These are phyloP conservation scores for Manduca sexta DNA, from an alignment of 1,140 invertebrate species.

Conservation along the genomic window DNA sequence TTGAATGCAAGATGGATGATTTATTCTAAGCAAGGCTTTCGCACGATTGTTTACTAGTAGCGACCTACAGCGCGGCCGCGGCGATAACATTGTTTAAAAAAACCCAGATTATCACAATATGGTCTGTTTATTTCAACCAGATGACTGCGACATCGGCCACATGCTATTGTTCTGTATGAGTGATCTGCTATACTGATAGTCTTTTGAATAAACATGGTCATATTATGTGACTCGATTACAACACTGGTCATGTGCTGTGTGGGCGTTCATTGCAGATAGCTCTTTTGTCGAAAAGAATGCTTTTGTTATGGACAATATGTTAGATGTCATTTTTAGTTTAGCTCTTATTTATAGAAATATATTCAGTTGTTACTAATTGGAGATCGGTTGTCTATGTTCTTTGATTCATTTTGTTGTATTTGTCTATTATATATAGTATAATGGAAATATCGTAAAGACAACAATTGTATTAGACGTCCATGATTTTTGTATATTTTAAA, in stretches of 20 bases:
- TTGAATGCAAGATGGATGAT: conserved; percentile 2
- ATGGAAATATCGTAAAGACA: too few relatives aligned
- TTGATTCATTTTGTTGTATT: too few relatives aligned
- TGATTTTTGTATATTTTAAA: too few relatives aligned
- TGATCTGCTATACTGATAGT: conserved; percentile 2
- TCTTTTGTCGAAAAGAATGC: too few relatives aligned
- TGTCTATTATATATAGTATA: too few relatives aligned
- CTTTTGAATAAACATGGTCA: conserved; percentile 1
- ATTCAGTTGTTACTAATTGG: too few relatives aligned
- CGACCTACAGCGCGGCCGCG: conserved; percentile 6
- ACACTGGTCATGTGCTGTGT: background rate
- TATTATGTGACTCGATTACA: background rate
- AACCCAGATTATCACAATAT: conserved; percentile 10
- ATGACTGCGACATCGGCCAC: background rate
- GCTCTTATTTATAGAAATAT: too few relatives aligned
- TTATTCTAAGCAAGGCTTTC: conserved; percentile 13
- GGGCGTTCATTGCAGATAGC: background rate
- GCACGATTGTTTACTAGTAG: conserved; percentile 2
- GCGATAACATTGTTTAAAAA: conserved; percentile 17
- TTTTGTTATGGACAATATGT: too few relatives aligned
- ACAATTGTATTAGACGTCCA: too few relatives aligned
- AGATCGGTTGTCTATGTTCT: too few relatives aligned
- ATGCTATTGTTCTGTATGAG: conserved; percentile 5
- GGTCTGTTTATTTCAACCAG: conserved; percentile 14
- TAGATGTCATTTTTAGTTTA: too few relatives aligned